A percentile compares a stretch with the other conserved stretches of the same genome.
These are phyloP conservation scores for Rhinogobio ventralis DNA, from an alignment of 2,797 vertebrate genomes.

Conservation along the genomic window DNA sequence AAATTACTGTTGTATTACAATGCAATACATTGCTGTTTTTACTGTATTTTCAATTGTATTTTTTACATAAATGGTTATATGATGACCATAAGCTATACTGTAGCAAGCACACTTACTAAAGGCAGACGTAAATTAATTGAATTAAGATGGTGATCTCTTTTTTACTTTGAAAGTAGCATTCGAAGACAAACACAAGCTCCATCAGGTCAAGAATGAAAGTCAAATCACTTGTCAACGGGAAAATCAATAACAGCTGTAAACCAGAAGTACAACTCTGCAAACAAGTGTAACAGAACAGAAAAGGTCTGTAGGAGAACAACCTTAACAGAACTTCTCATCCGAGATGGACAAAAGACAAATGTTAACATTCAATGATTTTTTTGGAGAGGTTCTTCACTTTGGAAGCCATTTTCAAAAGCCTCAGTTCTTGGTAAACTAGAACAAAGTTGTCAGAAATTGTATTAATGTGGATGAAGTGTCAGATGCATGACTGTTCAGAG, in stretches of 20 bases:
- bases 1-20: no score
- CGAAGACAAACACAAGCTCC: not conserved
- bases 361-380: not conserved
- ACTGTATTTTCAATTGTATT: no score
- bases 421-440: not conserved
- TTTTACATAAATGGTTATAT: not conserved
- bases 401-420: not conserved
- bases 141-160: constrained; percentile 3
- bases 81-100: not conserved
- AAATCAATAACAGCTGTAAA: not conserved
- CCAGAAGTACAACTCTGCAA: not conserved
- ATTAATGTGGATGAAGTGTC: not conserved
- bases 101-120: not conserved
- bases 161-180: not conserved
- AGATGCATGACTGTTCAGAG: not conserved
- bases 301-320: not conserved
- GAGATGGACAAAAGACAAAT: not conserved
- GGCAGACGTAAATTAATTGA: not conserved
- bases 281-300: not conserved
- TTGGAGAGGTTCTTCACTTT: not conserved
- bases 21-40: no score
- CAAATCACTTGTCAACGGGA: not conserved
- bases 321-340: not conserved
- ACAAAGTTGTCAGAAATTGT: not conserved
- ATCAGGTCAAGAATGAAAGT: not conserved